phyloP scores from a whole-genome alignment of 2,797 vertebrate species.

The Acridotheres tristis region DNA sequence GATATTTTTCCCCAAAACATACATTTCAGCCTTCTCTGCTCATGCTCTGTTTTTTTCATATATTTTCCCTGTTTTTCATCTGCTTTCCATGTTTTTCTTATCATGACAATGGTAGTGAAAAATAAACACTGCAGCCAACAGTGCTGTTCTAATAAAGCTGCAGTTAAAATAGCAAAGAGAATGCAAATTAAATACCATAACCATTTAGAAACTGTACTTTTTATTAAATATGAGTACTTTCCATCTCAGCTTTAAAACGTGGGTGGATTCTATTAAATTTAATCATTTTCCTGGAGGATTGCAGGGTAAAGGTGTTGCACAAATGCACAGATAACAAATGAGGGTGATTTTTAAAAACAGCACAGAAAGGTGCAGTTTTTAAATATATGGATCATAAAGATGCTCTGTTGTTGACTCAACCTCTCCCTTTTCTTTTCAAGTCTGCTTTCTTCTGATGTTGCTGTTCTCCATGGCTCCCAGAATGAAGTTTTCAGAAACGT shows the following conservation, averaged over 20 bases:
- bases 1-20: conserved; percentile 11
- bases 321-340: neutral
- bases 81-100: conserved; percentile 4
- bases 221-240: conserved; percentile 32
- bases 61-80: conserved; percentile 3
- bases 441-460: neutral
- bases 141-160: neutral
- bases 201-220: neutral
- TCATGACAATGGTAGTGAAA: neutral
- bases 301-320: neutral
- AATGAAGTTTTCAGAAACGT: neutral
- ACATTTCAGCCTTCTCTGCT: neutral
- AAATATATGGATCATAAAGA: neutral
- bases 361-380: neutral
- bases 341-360: neutral
- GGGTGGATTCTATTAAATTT: conserved; percentile 20
- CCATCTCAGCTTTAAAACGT: neutral
- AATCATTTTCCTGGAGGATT: conserved; percentile 6
- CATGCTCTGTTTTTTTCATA: neutral
- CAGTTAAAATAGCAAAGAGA: conserved; percentile 20
- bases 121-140: conserved; percentile 5
- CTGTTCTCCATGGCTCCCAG: neutral
- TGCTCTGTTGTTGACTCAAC: neutral
- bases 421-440: neutral
- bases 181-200: conserved; percentile 34